Conservation (phyloP, 2,113 vertebrate species). For the Bungarus multicinctus region DNA sequence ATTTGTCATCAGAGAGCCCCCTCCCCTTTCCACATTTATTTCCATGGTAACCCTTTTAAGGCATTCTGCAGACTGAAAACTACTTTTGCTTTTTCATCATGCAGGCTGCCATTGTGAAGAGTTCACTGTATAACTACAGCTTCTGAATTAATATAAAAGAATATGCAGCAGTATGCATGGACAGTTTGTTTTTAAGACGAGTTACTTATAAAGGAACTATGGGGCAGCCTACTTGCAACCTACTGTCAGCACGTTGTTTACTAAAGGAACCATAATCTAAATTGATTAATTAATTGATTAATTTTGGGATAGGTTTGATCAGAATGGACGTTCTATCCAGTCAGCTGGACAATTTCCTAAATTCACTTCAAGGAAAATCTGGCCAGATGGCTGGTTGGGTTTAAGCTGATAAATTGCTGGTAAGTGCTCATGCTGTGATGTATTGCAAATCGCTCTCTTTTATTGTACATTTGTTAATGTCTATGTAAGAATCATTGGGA, state of each 20-base stretch:
- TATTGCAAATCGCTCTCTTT: background rate
- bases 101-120: slow-evolving; percentile 74
- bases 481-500: slow-evolving; percentile 27
- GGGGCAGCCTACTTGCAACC: slow-evolving; percentile 57
- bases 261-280: slow-evolving; percentile 51
- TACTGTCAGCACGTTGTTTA: background rate
- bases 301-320: slow-evolving; percentile 29
- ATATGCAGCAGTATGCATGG: slow-evolving; percentile 49
- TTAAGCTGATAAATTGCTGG: slow-evolving; percentile 62
- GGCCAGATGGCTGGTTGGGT: slow-evolving; percentile 68
- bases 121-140: slow-evolving; percentile 71
- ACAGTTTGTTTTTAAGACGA: slow-evolving; percentile 44
- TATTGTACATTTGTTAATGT: slow-evolving; percentile 2
- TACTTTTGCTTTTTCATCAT: slow-evolving; percentile 80
- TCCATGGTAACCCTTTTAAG: slow-evolving; percentile 83
- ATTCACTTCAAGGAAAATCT: slow-evolving; percentile 27
- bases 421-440: slow-evolving; percentile 23
- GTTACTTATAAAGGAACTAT: slow-evolving; percentile 42
- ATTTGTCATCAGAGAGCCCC: slow-evolving; percentile 49
- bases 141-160: slow-evolving; percentile 56
- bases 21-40: slow-evolving; percentile 81
- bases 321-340: slow-evolving; percentile 22
- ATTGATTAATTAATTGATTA: slow-evolving; percentile 50
- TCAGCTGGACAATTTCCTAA: slow-evolving; percentile 7
- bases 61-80: slow-evolving; percentile 85